Evolutionary conservation across 2,797 vertebrate genomes (phyloP).

Genomic region (Sebastolobus alascanus): DNA sequence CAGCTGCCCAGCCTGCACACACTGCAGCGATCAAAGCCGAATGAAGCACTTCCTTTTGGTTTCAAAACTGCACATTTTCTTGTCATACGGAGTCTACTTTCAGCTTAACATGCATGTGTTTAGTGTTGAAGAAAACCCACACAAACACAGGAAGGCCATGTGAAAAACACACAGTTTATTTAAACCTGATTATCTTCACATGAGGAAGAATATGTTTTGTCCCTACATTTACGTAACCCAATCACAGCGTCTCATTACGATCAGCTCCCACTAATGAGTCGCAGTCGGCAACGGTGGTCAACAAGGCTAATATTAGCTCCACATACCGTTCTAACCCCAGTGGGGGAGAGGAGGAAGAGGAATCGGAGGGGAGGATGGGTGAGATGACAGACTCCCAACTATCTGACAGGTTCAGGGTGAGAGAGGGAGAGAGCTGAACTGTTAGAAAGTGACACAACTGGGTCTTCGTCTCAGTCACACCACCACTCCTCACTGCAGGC

Average conservation of each 20-base stretch:
- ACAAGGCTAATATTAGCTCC: constrained; percentile 84
- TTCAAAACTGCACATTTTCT: constrained; percentile 28
- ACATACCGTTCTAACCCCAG: constrained; percentile 88
- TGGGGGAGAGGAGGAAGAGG: constrained; percentile 86
- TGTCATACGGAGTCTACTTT: not conserved
- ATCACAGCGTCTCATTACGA: constrained; percentile 23
- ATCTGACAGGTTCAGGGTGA: constrained; percentile 77
- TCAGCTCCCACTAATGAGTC: constrained; percentile 41
- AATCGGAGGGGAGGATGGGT: constrained; percentile 81
- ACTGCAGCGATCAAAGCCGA: not conserved
- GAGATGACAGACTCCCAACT: constrained; percentile 73
- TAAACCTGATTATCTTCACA: not conserved
- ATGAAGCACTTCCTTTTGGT: constrained; percentile 11
- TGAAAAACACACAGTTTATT: constrained; percentile 5
- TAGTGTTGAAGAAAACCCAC: not conserved
- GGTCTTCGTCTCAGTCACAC: constrained; percentile 87
- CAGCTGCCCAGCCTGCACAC: not conserved
- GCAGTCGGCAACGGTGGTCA: constrained; percentile 17
- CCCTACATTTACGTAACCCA: constrained; percentile 6
- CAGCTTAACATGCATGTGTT: constrained; percentile 1
- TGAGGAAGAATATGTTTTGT: not conserved
- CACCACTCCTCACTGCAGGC: constrained; percentile 86
- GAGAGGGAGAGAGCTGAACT: constrained; percentile 89
- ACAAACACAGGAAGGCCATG: not conserved
- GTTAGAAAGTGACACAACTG: constrained; percentile 97